Evolutionary conservation across 2,113 vertebrate species (phyloP).

Genomic region (Alosa alosa): DNA sequence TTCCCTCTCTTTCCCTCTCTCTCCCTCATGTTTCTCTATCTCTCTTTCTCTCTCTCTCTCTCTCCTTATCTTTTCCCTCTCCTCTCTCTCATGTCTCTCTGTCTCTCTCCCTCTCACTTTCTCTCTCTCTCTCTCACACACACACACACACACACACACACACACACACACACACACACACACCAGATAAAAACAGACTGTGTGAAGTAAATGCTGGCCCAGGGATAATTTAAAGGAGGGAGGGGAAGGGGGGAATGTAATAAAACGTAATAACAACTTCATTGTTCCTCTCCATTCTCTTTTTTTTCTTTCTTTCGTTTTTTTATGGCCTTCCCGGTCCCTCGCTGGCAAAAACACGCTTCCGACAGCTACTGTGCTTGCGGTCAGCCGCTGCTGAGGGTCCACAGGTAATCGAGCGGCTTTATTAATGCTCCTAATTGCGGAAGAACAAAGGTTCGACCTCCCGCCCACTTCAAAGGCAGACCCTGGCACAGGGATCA

Average conservation of each 20-base stretch:
- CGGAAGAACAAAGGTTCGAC: slow-evolving; percentile 44
- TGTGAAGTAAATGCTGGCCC: not conserved
- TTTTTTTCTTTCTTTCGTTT: not conserved
- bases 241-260: not conserved
- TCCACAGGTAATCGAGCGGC: slow-evolving; percentile 28
- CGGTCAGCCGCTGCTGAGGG: not conserved
- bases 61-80: not conserved
- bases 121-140: too few species aligned
- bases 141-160: slow-evolving; percentile 2
- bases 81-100: not conserved
- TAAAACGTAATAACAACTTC: not conserved
- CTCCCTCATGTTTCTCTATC: not conserved
- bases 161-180: not conserved
- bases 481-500: slow-evolving; percentile 31
- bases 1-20: not conserved
- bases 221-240: not conserved
- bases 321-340: slow-evolving; percentile 4
- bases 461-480: slow-evolving; percentile 53
- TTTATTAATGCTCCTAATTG: slow-evolving; percentile 53
- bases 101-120: not conserved
- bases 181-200: not conserved
- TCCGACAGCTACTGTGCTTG: slow-evolving; percentile 5
- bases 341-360: not conserved
- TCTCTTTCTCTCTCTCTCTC: not conserved
- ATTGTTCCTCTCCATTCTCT: not conserved